These are phyloP conservation scores for Lasiurus borealis DNA, from an alignment of 2,113 vertebrate species.

Conservation along the genomic window DNA sequence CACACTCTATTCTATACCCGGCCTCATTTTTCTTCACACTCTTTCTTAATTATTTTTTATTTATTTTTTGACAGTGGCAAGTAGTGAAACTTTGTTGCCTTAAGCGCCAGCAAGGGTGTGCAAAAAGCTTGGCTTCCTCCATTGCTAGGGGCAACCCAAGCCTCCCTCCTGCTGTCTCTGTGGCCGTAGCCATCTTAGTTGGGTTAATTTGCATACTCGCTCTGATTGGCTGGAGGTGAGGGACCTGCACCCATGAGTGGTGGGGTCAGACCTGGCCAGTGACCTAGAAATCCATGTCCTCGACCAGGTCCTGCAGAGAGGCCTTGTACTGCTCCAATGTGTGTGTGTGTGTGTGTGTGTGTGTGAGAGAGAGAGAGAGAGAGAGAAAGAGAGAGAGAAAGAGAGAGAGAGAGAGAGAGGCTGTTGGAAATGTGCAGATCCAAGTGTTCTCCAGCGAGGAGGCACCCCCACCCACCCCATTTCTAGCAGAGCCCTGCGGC, in stretches of 20 bases:
- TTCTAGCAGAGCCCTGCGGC: constrained; percentile 87
- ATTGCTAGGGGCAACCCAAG: too few relatives aligned
- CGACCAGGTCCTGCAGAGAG: constrained; percentile 83
- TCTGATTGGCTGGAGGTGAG: accelerated
- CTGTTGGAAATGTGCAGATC: constrained; percentile 91
- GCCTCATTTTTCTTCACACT: not conserved
- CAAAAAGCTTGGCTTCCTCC: too few relatives aligned
- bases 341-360: too few relatives aligned
- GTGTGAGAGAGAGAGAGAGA: too few relatives aligned
- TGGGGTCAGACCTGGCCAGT: not conserved
- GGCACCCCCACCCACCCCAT: constrained; percentile 87
- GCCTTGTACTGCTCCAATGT: constrained; percentile 68
- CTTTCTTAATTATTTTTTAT: too few relatives aligned
- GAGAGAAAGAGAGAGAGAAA: too few relatives aligned
- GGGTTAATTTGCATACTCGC: too few relatives aligned
- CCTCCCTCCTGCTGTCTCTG: too few relatives aligned
- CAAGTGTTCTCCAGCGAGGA: constrained; percentile 89
- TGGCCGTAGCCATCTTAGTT: too few relatives aligned
- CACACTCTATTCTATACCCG: not conserved
- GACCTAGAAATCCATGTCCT: constrained; percentile 88
- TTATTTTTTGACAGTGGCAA: not conserved
- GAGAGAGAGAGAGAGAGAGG: constrained; percentile 57
- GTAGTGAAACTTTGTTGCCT: too few relatives aligned
- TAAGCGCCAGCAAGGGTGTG: too few relatives aligned
- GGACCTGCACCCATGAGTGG: not conserved